Evolutionary conservation across 1,140 invertebrate genomes (phyloP).

Genomic region (Drosophila prosaltans): DNA sequence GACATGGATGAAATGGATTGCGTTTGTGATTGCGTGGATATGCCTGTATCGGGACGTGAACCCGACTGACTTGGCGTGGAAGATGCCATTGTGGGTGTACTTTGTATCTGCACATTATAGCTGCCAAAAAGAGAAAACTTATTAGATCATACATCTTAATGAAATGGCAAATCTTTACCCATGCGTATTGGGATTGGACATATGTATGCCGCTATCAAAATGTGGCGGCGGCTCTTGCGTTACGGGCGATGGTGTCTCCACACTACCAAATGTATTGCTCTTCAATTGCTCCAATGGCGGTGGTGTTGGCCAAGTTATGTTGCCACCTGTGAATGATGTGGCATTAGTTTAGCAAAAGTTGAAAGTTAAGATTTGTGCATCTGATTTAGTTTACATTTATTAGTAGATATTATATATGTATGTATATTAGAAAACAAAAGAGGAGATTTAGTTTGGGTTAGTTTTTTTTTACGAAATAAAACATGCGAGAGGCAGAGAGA

Average conservation of each 20-base stretch:
- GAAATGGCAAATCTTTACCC: conserved; percentile 49
- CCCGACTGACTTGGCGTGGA: conserved; percentile 73
- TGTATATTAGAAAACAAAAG: not conserved
- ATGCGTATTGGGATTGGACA: conserved; percentile 82
- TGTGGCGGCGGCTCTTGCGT: conserved; percentile 74
- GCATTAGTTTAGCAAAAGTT: conserved; percentile 2
- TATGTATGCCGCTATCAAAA: conserved; percentile 72
- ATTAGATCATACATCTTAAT: not conserved
- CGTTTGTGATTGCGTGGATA: conserved; percentile 73
- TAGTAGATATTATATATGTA: conserved; percentile 57
- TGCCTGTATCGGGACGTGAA: conserved; percentile 81
- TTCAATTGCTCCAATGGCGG: conserved; percentile 79
- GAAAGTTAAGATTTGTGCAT: not conserved
- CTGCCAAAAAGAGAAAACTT: conserved; percentile 31
- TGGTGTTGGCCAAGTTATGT: conserved; percentile 79
- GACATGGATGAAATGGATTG: conserved; percentile 70
- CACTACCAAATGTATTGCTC: conserved; percentile 78
- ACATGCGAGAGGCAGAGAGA: conserved; percentile 59
- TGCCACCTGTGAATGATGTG: conserved; percentile 59
- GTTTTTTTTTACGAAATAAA: conserved; percentile 56
- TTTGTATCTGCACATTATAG: conserved; percentile 81
- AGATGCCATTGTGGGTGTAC: conserved; percentile 77
- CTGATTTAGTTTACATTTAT: conserved; percentile 19
- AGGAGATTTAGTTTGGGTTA: conserved; percentile 44
- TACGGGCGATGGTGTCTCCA: conserved; percentile 79